phyloP scores from a whole-genome alignment of 2,113 vertebrate genomes.

The Scomber japonicus region DNA sequence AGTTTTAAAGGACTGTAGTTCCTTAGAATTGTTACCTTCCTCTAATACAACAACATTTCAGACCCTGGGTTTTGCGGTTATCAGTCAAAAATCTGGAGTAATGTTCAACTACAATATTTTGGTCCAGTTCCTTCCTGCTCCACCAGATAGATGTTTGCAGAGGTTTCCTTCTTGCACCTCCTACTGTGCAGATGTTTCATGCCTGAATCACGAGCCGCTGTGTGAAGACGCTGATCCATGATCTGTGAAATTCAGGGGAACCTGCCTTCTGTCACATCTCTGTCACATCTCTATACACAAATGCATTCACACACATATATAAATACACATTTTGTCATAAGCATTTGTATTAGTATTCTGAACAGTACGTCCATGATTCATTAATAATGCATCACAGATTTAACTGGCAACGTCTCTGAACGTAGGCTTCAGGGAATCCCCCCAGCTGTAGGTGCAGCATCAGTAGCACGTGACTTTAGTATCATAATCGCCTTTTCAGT shows the following conservation, averaged over 20 bases:
- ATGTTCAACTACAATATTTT: constrained; percentile 3
- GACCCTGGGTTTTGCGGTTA: background rate
- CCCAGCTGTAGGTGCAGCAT: constrained; percentile 25
- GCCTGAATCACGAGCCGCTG: constrained; percentile 20
- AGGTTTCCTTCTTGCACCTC: constrained; percentile 13
- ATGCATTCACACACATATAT: constrained; percentile 32
- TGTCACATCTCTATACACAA: constrained; percentile 46
- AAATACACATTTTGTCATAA: constrained; percentile 30
- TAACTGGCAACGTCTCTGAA: constrained; percentile 50
- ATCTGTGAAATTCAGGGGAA: constrained; percentile 42
- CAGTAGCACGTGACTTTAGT: background rate
- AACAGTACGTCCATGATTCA: constrained; percentile 40
- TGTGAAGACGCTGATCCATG: constrained; percentile 22
- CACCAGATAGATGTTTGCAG: background rate
- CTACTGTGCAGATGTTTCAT: constrained; percentile 37
- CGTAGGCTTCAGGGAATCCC: constrained; percentile 48
- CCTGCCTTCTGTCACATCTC: constrained; percentile 28
- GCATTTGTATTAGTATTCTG: constrained; percentile 49
- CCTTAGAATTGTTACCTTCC: background rate
- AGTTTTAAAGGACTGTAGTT: constrained; percentile 2
- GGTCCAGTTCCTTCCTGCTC: background rate
- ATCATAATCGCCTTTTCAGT: background rate
- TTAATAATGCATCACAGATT: constrained; percentile 65
- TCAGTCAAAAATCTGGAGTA: background rate
- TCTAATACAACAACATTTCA: background rate